Evolutionary conservation across 92 coral and sea anemone genomes (phyloP), one percentile per base, ranked within the genome.

Genomic region (Epizoanthus scotinus): DNA sequence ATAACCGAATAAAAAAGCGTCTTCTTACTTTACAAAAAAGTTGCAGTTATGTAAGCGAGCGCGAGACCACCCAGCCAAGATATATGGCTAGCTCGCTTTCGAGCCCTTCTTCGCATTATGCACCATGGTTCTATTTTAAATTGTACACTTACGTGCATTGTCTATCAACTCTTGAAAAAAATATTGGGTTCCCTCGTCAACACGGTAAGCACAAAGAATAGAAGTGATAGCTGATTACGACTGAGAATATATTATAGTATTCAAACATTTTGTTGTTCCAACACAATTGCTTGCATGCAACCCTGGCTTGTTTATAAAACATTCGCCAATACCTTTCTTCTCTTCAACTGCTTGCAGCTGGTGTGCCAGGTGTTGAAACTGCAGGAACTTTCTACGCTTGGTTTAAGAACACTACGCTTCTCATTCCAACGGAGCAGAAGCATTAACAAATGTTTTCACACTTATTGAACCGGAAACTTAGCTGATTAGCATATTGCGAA

Each of bases 391-490:
- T 59, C 44, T 58, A 22, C 68, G 81, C 55, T 75, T 75, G 55
- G 55, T 34, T 75, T 75, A 17, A 58, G 24, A 40, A 75, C 81
- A 75, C 40, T 34, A 75, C 38, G 27, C 55, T 25, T 26, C 78
- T 50, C 15, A 29, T 73, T 54, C 61, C 18, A 75, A 3, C 54
- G 1, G 34, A 7, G 38, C 55, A 20, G 56, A 75, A 60, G 57
- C 59, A 59, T 75, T 38, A 36, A 50, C 31, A 65, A 20, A 59
- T 59, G 61, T 56, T 28, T 60, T 75, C 81, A 40, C 81, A 58
- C 68, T 60, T 59, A 40, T 21, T 75, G n/a, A 60, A 75, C 81
- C 81, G 81, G 81, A 75, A 75, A 75, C 67, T 10, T 21, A 34
- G 40, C 36, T 40, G 65, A 55, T 55, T 73, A 55, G 58, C 79